Evolutionary conservation across 2,113 vertebrate genomes (phyloP), one percentile per base, ranked within the genome.

Genomic region (Dipodomys stephensi): DNA sequence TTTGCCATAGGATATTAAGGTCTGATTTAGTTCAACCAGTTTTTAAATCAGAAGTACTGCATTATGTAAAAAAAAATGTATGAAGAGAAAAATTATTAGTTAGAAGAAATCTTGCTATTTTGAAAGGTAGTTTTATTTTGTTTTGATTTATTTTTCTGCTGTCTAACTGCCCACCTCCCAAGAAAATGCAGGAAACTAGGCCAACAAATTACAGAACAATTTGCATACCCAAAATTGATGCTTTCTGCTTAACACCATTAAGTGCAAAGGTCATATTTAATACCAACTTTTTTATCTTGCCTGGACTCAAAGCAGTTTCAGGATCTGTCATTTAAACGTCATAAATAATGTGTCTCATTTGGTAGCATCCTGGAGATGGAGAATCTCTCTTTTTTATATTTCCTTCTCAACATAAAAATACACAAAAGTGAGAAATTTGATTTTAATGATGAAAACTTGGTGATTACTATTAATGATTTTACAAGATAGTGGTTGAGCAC

Each of bases 181-280:
- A 23, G 22, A 93, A 92, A 91, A 87, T 78, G 18, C 87, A 92
- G 16, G 32, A 83, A 94, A 82, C 13, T 27, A 12, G 79, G 32
- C 60, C 64, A 69, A 60, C 64, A 86, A 92, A 64, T 88, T 90
- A 85, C n/a, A 97, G 86, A 32, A 69, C 72, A 88, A 69, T 92
- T 91, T 94, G 72, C 72, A 94, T 3, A 73, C 86, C 6, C 83
- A 83, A 94, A 95, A 87, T 0, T 57, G 2, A 92, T 90, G 12
- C 20, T 92, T 95, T 91, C 72, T 83, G 57, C 86, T 88, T 2
- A 0, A 95, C 39, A 77, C 71, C 35, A n/a, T 73, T 92, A 78
- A 77, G 77, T 73, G 71, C 64, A 95, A 95, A 96, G 92, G 86
- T 93, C 76, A 89, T 35, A 92, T 90, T 94, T 92, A 96, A 94